Base-by-base conservation (phyloP, 2,797 vertebrate genomes). In the Alcedo quadribrachys region DNA sequence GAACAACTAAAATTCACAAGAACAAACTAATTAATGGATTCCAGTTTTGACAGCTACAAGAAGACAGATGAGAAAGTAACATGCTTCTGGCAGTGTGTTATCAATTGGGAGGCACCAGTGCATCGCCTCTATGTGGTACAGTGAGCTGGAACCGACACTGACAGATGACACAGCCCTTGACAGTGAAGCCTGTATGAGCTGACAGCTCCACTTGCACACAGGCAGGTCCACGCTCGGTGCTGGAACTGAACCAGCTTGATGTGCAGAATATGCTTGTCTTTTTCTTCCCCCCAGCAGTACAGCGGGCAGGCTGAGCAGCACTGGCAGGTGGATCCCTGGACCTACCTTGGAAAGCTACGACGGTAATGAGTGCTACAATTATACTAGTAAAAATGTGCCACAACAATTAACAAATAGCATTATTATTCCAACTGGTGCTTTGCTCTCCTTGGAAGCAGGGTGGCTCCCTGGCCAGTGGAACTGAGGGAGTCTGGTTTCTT, bases 111-210 rank as follows among this genome's bases (percentile, higher is more conserved):
- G 98, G 98, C 98, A 98, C 96, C 97, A 98, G 98, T 98, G 98
- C 98, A 97, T 98, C 87, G 95, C 97, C 96, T 98, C 97, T 98
- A 87, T 97, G 98, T 98, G 98, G 98, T 98, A 99, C 99, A 99
- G 98, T 98, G 98, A 99, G 98, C 98, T 98, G 98, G 98, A 99
- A 99, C 98, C 97, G 98, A 98, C 98, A 97, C 98, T 99, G 99
- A 99, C 99, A 99, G 98, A 98, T 98, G 98, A 98, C 98, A 98
- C 97, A 97, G 98, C 97, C 97, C 98, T 96, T 98, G 98, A 99
- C 98, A 98, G 98, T 98, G 98, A 99, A 97, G 98, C 97, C 98
- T 97, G 98, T 98, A 98, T 28, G 93, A 98, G 98, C 98, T 98
- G 99, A 99, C 99, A 99, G 98, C 97, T 97, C 98, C 98, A 97